A percentile compares a stretch with the other conserved stretches of the same genome.
Conservation (phyloP, 2,888 invertebrate species). For the Lasiommata megera region DNA sequence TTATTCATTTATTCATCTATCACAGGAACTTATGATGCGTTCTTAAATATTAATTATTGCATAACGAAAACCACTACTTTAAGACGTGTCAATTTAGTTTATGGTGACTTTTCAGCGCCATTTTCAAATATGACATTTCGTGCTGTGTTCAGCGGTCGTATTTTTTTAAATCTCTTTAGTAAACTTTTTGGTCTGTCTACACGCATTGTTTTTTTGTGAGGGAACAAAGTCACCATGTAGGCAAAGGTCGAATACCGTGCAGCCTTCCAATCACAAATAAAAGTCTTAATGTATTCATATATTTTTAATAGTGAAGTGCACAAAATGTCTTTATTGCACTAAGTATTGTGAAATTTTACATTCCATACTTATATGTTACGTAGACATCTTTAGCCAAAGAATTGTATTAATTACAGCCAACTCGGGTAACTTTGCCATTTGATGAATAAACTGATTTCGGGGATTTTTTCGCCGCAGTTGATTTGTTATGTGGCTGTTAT, state of each 20-base stretch:
- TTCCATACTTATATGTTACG: conserved; percentile 28
- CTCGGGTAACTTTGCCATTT: neutral
- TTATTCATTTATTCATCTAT: no score
- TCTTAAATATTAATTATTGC: no score
- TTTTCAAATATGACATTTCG: no score
- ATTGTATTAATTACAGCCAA: conserved; percentile 17
- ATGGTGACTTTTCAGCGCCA: no score
- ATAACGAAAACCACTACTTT: no score
- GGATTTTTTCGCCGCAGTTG: no score
- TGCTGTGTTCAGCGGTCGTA: no score
- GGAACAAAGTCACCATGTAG: neutral
- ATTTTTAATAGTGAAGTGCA: neutral
- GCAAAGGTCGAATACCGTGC: neutral
- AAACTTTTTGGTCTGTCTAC: neutral
- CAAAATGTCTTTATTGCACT: neutral
- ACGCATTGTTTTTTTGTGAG: neutral
- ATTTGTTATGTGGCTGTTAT: no score
- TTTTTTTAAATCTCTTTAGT: no score
- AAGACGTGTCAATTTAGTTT: no score
- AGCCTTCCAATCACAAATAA: neutral
- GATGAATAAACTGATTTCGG: no score
- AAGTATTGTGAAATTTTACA: neutral
- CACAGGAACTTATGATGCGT: no score
- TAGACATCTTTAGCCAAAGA: conserved; percentile 36
- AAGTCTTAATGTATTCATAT: neutral